phyloP scores from a whole-genome alignment of 2,888 invertebrate species.

The Diarsia brunnea region DNA sequence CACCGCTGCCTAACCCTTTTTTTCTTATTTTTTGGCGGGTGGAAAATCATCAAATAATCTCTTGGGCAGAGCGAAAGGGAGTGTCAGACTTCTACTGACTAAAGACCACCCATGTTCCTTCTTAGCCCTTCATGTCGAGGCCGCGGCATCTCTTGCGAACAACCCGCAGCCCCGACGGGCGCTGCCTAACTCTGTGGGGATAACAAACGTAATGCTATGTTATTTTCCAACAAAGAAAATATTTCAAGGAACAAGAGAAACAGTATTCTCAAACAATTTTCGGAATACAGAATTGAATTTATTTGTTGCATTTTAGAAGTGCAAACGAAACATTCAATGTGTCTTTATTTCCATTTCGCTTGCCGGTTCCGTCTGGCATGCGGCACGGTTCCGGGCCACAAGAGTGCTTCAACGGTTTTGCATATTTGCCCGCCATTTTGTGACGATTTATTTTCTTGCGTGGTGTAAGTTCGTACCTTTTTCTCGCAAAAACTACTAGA shows the following conservation, averaged over 20 bases:
- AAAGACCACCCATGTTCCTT: too few species aligned
- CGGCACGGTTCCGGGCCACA: conserved; percentile 27
- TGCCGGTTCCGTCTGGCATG: conserved; percentile 26
- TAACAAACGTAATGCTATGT: too few species aligned
- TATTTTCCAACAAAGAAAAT: background rate
- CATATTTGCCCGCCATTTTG: conserved; percentile 27
- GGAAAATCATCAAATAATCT: too few species aligned
- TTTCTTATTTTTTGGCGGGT: too few species aligned
- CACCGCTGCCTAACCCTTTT: too few species aligned
- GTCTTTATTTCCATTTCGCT: conserved; percentile 48
- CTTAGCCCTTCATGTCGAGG: too few species aligned
- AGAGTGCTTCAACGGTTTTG: conserved; percentile 25
- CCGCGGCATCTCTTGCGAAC: too few species aligned
- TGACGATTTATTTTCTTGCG: conserved; percentile 25
- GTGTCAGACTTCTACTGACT: too few species aligned
- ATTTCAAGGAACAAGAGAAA: background rate
- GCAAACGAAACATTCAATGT: conserved; percentile 42
- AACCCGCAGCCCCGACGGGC: too few species aligned
- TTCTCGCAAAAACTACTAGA: background rate
- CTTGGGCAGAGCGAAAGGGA: too few species aligned
- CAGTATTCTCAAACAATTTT: conserved; percentile 8
- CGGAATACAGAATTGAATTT: conserved; percentile 10
- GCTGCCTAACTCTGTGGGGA: too few species aligned
- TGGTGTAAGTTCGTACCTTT: background rate
- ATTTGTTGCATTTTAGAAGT: conserved; percentile 25